Percentiles rank a stretch among this genome's conserved stretches.
Evolutionary conservation across 2,113 vertebrate genomes (phyloP).

Genomic region (Bos indicus): DNA sequence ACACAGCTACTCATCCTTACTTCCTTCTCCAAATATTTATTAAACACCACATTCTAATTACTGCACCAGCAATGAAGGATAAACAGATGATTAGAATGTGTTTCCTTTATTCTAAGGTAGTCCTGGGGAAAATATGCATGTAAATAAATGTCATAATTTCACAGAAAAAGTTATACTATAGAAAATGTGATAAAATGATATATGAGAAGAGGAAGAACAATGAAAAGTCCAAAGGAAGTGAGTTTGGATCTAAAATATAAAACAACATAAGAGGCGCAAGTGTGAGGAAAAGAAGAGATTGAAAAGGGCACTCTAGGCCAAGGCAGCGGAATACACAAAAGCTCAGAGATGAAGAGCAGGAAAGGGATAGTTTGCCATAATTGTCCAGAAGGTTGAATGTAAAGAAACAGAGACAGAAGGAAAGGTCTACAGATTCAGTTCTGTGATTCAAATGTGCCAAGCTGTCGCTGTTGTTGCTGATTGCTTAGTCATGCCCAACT

Average conservation of each 20-base stretch:
- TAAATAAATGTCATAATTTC: background rate
- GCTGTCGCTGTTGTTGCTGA: fast-evolving
- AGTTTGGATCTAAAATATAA: background rate
- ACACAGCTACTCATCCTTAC: background rate
- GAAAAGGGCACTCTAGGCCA: background rate
- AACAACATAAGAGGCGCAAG: background rate
- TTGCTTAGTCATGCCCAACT: background rate
- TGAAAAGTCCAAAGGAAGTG: background rate
- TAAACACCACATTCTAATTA: background rate
- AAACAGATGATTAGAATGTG: background rate
- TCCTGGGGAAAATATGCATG: background rate
- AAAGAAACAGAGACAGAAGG: background rate
- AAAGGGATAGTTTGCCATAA: too few relatives aligned
- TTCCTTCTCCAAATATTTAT: background rate
- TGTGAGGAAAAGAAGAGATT: background rate
- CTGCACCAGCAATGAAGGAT: background rate
- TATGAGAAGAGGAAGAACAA: background rate
- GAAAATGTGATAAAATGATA: background rate
- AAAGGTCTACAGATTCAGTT: background rate
- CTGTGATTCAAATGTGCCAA: background rate
- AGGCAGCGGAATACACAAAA: background rate
- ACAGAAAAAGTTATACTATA: background rate
- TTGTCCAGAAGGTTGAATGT: fast-evolving
- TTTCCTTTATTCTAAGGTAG: background rate
- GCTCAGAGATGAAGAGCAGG: background rate